Percentiles rank a stretch among this genome's conserved stretches.
phyloP scores from a whole-genome alignment of 1,140 invertebrate genomes.

The Trialeurodes vaporariorum region DNA sequence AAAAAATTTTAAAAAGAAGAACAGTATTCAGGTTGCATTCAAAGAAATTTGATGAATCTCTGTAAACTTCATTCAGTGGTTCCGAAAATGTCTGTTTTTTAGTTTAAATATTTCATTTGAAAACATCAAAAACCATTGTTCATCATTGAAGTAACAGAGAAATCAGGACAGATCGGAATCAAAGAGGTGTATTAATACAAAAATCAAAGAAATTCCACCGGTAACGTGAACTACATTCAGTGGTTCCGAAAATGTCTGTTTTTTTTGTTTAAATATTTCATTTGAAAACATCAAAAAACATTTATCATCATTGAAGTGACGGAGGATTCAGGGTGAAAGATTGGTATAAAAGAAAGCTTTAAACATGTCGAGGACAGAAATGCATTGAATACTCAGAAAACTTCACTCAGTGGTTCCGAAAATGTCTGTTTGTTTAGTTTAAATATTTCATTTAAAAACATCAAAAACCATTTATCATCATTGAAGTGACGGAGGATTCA shows the following conservation, averaged over 20 bases:
- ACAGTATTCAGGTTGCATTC: no score
- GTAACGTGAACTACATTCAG: not conserved
- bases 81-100: conserved; percentile 1
- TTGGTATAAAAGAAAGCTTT: no score
- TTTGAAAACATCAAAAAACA: conserved; percentile 4
- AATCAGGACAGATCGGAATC: not conserved
- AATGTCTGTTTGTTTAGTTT: no score
- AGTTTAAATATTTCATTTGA: conserved; percentile 7
- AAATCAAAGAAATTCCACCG: not conserved
- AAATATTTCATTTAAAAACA: conserved; percentile 5
- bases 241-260: conserved; percentile 2
- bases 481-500: not conserved
- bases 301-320: not conserved
- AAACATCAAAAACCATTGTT: conserved; percentile 1
- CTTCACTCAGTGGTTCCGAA: no score
- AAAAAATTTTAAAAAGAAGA: no score
- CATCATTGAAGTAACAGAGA: conserved; percentile 2
- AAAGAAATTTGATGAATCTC: no score
- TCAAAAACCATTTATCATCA: conserved; percentile 3
- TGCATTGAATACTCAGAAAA: no score
- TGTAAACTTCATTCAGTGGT: not conserved
- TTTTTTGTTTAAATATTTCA: conserved; percentile 4
- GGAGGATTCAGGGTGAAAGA: no score
- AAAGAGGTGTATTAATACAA: no score
- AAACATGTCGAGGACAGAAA: no score